Percentiles rank a stretch among this genome's conserved stretches.
Evolutionary conservation across 2,888 invertebrate species (phyloP).

Genomic region (Lamellibrachia satsuma): DNA sequence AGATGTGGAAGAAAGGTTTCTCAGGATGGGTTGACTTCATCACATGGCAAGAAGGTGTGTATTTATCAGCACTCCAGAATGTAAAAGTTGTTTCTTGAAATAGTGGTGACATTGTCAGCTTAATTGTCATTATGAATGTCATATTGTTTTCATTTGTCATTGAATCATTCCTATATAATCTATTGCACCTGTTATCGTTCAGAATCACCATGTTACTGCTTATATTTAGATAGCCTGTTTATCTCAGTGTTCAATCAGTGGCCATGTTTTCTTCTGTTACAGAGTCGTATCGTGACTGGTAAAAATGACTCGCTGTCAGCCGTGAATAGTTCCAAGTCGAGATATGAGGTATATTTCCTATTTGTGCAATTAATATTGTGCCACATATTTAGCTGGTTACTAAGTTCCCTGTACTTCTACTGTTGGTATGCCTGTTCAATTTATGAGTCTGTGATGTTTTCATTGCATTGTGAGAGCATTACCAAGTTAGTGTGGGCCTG

Average conservation of each 20-base stretch:
- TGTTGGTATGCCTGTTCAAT: not conserved
- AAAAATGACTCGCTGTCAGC: not conserved
- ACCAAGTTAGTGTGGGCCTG: not conserved
- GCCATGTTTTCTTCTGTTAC: not conserved
- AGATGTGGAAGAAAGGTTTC: conserved; percentile 9
- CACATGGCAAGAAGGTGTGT: not conserved
- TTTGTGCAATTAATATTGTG: no score
- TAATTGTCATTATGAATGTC: not conserved
- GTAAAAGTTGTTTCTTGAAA: not conserved
- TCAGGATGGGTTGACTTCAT: not conserved
- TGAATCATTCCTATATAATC: not conserved
- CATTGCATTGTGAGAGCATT: not conserved
- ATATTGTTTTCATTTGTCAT: not conserved
- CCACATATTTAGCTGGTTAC: not conserved
- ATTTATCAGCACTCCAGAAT: not conserved
- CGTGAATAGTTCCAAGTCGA: not conserved
- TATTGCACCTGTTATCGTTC: not conserved
- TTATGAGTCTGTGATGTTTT: not conserved
- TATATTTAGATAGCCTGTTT: not conserved
- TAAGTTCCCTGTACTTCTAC: not conserved
- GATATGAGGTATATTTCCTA: not conserved
- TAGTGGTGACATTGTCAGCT: not conserved
- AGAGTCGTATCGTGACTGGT: not conserved
- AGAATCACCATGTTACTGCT: not conserved
- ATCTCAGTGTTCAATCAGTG: not conserved